Evolutionary conservation across 1,140 invertebrate genomes (phyloP).

Genomic region (Tenebrio molitor): DNA sequence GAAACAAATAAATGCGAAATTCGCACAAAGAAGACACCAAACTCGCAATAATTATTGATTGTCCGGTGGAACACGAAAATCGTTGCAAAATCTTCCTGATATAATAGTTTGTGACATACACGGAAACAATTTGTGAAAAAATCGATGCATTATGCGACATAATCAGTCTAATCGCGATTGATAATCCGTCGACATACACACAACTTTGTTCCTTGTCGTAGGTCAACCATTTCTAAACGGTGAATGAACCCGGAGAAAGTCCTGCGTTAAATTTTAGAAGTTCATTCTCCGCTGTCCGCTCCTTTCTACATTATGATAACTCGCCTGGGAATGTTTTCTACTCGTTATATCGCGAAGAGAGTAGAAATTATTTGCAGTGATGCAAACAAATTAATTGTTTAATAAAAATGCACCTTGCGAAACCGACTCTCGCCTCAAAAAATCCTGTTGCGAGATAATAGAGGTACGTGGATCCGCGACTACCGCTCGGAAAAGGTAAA

Average conservation of each 20-base stretch:
- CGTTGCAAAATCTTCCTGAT: conserved; percentile 1
- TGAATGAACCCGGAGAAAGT: conserved; percentile 35
- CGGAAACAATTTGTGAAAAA: neutral
- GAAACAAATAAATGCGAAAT: too few species aligned
- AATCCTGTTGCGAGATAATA: conserved; percentile 28
- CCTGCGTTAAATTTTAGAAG: conserved; percentile 34
- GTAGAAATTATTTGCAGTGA: conserved; percentile 34
- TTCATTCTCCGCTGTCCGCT: conserved; percentile 27
- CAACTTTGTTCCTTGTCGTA: conserved; percentile 33
- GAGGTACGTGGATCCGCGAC: conserved; percentile 3
- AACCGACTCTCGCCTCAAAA: conserved; percentile 17
- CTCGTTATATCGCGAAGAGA: conserved; percentile 15
- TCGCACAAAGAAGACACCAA: neutral
- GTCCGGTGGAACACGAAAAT: conserved; percentile 15
- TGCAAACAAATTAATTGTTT: conserved; percentile 40
- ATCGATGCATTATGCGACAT: neutral
- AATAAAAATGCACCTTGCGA: conserved; percentile 30
- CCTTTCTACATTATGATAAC: conserved; percentile 34
- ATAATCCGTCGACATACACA: conserved; percentile 20
- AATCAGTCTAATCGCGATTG: neutral
- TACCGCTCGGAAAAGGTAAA: neutral
- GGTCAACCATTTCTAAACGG: conserved; percentile 39
- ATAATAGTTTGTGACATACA: neutral
- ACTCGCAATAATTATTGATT: conserved; percentile 2
- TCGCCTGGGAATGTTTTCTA: conserved; percentile 33